Conservation (phyloP, 1,140 invertebrate species). For the Zophobas morio region DNA sequence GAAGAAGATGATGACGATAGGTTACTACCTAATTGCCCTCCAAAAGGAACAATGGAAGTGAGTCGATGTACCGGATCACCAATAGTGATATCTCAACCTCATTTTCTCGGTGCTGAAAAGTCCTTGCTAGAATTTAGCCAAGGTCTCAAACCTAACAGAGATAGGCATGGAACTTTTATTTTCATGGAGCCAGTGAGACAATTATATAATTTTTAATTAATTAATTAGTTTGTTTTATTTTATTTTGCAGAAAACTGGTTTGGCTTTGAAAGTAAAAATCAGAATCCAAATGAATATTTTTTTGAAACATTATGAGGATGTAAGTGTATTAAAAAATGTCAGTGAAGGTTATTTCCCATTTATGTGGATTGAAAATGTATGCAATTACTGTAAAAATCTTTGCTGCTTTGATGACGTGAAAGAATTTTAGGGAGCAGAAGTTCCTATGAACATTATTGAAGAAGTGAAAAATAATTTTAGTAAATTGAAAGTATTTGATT, state of each 20-base stretch:
- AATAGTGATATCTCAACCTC: slow-evolving; percentile 80
- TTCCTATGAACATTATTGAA: slow-evolving; percentile 35
- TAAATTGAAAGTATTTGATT: slow-evolving; percentile 66
- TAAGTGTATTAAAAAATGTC: slow-evolving; percentile 75
- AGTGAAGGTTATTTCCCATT: slow-evolving; percentile 73
- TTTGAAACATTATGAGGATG: slow-evolving; percentile 73
- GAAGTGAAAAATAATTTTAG: slow-evolving; percentile 64
- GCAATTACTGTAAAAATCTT: slow-evolving; percentile 17
- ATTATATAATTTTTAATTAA: slow-evolving; percentile 7
- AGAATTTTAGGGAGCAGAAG: slow-evolving; percentile 41
- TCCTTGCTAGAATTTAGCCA: slow-evolving; percentile 74
- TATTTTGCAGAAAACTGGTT: slow-evolving; percentile 74
- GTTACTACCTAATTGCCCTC: slow-evolving; percentile 4
- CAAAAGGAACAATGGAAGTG: slow-evolving; percentile 23
- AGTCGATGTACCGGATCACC: slow-evolving; percentile 71
- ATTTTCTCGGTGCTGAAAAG: slow-evolving; percentile 81
- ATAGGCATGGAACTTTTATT: slow-evolving; percentile 71
- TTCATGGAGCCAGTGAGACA: slow-evolving; percentile 59
- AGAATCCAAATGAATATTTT: slow-evolving; percentile 80
- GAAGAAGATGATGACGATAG: background rate
- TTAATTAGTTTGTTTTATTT: slow-evolving; percentile 39
- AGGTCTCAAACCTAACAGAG: slow-evolving; percentile 74
- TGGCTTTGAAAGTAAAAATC: slow-evolving; percentile 76
- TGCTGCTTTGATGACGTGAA: slow-evolving; percentile 10
- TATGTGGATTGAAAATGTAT: slow-evolving; percentile 81